Evolutionary conservation across 2,113 vertebrate species (phyloP), one percentile per base, ranked within the genome.

Genomic region (Opisthocomus hoazin): DNA sequence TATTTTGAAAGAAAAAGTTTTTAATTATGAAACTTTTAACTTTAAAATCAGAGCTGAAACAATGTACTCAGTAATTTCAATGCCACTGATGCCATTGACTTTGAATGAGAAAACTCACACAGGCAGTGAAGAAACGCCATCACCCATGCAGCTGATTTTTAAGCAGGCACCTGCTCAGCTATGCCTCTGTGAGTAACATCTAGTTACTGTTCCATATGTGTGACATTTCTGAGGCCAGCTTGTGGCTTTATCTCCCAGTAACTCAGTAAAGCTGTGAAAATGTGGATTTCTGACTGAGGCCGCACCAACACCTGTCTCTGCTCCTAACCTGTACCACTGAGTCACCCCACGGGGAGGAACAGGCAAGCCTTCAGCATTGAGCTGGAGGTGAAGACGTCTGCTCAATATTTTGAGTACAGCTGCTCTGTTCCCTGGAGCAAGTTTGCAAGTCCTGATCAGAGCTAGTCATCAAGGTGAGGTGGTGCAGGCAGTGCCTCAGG

Each of bases 221-320:
- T 96, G 94, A 94, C 95, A 93, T 95, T 97, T 96, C 81, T 57
- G 45, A 94, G 66, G 66, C 84, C 66, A 91, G 78, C 81, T 87
- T 94, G 81, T 66, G 45, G 81, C 26, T 95, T 96, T 80, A 87
- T 65, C 69, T 95, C 93, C 64, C 83, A 54, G 19, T 60, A 79
- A 57, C 41, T 90, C 83, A 75, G 73, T 68, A 92, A 94, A 95
- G 69, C 54, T 68, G 22, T 66, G 60, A 60, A 96, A 82, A 94
- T 75, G 51, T 66, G 81, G 73, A 84, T 71, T 74, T 95, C 77
- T 93, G 41, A 65, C 61, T 85, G 57, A 95, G 77, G 74, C 91
- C 78, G 64, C 45, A 61, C 70, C 64, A 87, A 87, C 89, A 93
- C 81, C 93, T 96, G 95, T 75, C 91, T 94, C 91, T 87, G 80